Conservation (phyloP, 2,797 vertebrate species). For the Synanceia verrucosa region DNA sequence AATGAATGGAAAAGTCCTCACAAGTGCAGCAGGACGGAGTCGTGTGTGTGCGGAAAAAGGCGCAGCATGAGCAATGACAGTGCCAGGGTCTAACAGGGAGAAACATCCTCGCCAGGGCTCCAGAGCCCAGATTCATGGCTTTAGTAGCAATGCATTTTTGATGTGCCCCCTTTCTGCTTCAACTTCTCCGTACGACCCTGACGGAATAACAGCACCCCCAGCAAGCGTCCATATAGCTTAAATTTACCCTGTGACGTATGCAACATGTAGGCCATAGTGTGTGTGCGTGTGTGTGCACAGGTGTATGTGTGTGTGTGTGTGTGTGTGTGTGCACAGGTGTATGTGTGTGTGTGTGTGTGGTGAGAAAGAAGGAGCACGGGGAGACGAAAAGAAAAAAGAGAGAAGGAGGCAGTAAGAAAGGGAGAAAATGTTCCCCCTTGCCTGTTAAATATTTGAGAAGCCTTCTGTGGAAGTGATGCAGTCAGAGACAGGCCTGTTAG, state of each 20-base stretch:
- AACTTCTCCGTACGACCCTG: slow-evolving; percentile 47
- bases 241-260: slow-evolving; percentile 59
- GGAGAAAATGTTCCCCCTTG: slow-evolving; percentile 75
- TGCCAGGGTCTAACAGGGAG: slow-evolving; percentile 57
- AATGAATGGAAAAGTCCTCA: slow-evolving; percentile 23
- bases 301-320: slow-evolving; percentile 11
- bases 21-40: slow-evolving; percentile 19
- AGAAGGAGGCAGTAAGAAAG: slow-evolving; percentile 54
- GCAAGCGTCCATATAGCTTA: slow-evolving; percentile 52
- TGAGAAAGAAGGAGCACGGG: slow-evolving; percentile 14
- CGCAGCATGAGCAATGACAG: slow-evolving; percentile 58
- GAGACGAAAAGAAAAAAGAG: slow-evolving; percentile 34
- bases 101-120: slow-evolving; percentile 49
- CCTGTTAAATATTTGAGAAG: slow-evolving; percentile 83
- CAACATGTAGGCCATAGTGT: slow-evolving; percentile 36
- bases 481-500: slow-evolving; percentile 72
- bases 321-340: slow-evolving; percentile 1
- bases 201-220: slow-evolving; percentile 66
- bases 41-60: slow-evolving; percentile 30
- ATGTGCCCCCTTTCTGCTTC: slow-evolving; percentile 59
- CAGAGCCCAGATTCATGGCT: slow-evolving; percentile 60
- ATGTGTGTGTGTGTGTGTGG: slow-evolving; percentile 1
- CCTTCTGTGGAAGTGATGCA: slow-evolving; percentile 76
- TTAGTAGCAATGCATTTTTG: slow-evolving; percentile 75
- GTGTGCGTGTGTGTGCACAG: background rate